Evolutionary conservation across 2,888 invertebrate species (phyloP).

Genomic region (Oligia fasciuncula): DNA sequence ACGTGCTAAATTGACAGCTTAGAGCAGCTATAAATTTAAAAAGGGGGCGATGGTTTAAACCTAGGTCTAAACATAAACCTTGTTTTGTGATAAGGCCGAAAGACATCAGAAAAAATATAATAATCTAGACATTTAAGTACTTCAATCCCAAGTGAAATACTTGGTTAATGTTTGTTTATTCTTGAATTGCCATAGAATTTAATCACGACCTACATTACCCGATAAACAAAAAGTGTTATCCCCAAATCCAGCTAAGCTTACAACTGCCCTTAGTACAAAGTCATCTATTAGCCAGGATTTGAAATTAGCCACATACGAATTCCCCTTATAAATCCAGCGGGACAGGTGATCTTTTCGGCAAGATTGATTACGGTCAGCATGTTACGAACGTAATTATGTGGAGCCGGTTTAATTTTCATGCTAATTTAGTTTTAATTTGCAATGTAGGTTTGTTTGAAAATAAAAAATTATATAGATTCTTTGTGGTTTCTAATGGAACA

Average conservation of each 20-base stretch:
- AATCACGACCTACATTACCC: background rate
- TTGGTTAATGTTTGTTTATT: background rate
- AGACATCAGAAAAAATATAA: too few relatives aligned
- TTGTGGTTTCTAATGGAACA: background rate
- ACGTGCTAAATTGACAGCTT: too few relatives aligned
- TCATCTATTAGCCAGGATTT: conserved; percentile 57
- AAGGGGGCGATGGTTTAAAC: too few relatives aligned
- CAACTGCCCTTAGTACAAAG: conserved; percentile 18
- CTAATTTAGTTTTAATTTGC: conserved; percentile 50
- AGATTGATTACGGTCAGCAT: conserved; percentile 58
- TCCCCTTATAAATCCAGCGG: conserved; percentile 55
- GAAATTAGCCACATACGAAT: conserved; percentile 60
- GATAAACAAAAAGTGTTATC: background rate
- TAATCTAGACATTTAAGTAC: background rate
- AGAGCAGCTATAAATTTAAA: too few relatives aligned
- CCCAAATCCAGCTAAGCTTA: conserved; percentile 29
- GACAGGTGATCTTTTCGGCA: conserved; percentile 62
- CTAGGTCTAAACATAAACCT: too few relatives aligned
- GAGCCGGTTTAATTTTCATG: conserved; percentile 42
- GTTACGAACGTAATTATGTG: conserved; percentile 49
- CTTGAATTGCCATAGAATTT: background rate
- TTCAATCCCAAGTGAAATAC: background rate
- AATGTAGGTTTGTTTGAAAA: background rate
- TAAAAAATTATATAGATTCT: background rate
- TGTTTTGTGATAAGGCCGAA: too few relatives aligned